Conservation (phyloP, 2,888 invertebrate genomes). For the Apodemia zela region DNA sequence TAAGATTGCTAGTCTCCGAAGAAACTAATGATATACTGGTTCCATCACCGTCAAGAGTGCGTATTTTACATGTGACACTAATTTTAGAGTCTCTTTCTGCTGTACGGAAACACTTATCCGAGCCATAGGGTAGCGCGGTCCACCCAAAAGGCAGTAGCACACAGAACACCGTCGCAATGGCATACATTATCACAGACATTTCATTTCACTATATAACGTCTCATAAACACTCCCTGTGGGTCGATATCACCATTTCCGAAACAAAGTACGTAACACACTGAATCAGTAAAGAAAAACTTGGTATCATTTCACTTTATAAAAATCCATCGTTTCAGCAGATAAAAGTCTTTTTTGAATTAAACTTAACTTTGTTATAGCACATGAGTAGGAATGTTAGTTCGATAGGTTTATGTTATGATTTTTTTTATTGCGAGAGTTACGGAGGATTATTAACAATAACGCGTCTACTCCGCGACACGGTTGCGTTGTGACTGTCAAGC, state of each 20-base stretch:
- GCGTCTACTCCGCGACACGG: conserved; percentile 61
- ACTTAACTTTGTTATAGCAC: conserved; percentile 45
- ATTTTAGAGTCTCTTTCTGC: conserved; percentile 69
- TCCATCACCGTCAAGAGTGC: conserved; percentile 85
- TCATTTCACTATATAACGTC: conserved; percentile 75
- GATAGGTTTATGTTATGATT: conserved; percentile 62
- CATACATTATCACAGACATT: conserved; percentile 77
- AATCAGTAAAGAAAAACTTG: conserved; percentile 67
- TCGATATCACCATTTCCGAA: conserved; percentile 81
- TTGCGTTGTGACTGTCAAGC: conserved; percentile 70
- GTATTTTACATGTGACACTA: conserved; percentile 84
- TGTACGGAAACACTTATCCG: conserved; percentile 70
- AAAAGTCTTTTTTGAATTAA: conserved; percentile 43
- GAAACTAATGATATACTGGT: conserved; percentile 82
- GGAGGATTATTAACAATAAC: conserved; percentile 52
- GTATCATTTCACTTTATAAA: conserved; percentile 73
- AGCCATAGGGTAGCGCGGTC: conserved; percentile 75
- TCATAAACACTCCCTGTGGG: conserved; percentile 79
- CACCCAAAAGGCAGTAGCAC: conserved; percentile 78
- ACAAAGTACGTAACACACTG: conserved; percentile 74
- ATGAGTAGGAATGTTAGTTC: conserved; percentile 48
- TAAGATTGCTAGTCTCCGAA: conserved; percentile 86
- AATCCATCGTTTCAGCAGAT: conserved; percentile 44
- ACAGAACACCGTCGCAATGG: conserved; percentile 68
- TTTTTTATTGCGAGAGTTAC: conserved; percentile 68